phyloP scores from a whole-genome alignment of 1,140 invertebrate genomes.

The Meloidogyne chitwoodi region DNA sequence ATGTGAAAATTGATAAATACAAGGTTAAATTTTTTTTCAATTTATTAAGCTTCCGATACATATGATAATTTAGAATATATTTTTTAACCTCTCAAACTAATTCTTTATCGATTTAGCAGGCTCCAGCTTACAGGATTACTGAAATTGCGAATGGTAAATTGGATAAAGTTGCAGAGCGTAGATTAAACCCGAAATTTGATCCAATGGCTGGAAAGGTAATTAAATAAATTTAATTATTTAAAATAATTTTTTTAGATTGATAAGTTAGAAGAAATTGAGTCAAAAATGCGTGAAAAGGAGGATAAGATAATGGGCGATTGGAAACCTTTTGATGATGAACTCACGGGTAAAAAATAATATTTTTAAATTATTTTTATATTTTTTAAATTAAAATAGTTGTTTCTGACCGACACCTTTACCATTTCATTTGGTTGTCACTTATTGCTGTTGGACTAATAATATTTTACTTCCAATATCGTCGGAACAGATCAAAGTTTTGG shows the following conservation, averaged over 20 bases:
- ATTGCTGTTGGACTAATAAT: constrained; percentile 40
- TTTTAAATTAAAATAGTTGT: background rate
- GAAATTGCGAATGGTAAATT: constrained; percentile 56
- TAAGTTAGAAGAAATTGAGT: constrained; percentile 50
- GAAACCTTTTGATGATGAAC: constrained; percentile 42
- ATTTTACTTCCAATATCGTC: constrained; percentile 53
- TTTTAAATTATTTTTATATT: background rate
- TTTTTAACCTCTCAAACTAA: no score
- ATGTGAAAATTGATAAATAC: constrained; percentile 47
- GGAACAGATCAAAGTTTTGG: constrained; percentile 56
- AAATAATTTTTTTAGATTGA: constrained; percentile 42
- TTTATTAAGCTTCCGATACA: no score
- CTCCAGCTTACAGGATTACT: constrained; percentile 47
- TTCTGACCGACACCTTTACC: constrained; percentile 32
- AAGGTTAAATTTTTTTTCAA: constrained; percentile 37
- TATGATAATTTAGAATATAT: no score
- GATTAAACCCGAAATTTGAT: constrained; percentile 54
- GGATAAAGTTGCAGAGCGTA: constrained; percentile 40
- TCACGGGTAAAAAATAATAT: background rate
- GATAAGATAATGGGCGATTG: constrained; percentile 41
- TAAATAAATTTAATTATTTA: background rate
- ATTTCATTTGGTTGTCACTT: constrained; percentile 45
- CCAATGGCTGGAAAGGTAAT: constrained; percentile 36
- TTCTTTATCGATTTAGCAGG: constrained; percentile 45
- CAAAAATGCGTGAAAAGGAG: constrained; percentile 33